phyloP scores from a whole-genome alignment of 2,888 invertebrate genomes.

The Glyphotaelius pellucidus region DNA sequence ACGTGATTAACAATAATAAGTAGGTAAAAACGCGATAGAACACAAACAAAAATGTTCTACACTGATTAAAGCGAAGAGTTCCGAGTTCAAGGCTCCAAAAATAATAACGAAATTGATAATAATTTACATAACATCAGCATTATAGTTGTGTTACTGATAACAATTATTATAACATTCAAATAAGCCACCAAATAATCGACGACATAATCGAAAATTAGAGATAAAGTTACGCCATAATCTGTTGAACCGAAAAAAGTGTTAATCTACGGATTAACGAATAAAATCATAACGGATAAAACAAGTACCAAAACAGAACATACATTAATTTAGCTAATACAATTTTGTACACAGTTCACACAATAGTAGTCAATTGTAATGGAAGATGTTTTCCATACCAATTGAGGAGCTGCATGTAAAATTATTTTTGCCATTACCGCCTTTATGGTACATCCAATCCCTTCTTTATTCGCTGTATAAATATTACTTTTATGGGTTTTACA shows the following conservation, averaged over 20 bases:
- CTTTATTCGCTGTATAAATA: too few species aligned
- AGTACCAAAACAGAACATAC: too few species aligned
- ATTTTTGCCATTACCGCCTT: too few species aligned
- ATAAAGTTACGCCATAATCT: neutral
- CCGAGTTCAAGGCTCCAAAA: neutral
- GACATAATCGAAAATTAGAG: neutral
- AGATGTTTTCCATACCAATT: too few species aligned
- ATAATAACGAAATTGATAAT: neutral
- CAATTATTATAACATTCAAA: neutral
- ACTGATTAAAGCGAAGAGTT: neutral
- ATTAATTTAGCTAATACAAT: too few species aligned
- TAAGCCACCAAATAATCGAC: neutral
- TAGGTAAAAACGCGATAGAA: neutral
- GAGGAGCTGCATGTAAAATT: too few species aligned
- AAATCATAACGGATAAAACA: neutral
- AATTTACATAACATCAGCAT: neutral
- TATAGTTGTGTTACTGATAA: neutral
- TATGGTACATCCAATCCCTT: too few species aligned
- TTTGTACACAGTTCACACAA: too few species aligned
- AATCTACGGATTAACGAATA: neutral
- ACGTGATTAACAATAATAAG: neutral
- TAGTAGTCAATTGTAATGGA: too few species aligned
- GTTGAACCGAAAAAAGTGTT: neutral
- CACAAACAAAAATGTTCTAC: neutral
- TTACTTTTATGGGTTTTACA: too few species aligned